Evolutionary conservation across 92 coral and sea anemone species (phyloP).

Genomic region (Palythoa caribaeorum): DNA sequence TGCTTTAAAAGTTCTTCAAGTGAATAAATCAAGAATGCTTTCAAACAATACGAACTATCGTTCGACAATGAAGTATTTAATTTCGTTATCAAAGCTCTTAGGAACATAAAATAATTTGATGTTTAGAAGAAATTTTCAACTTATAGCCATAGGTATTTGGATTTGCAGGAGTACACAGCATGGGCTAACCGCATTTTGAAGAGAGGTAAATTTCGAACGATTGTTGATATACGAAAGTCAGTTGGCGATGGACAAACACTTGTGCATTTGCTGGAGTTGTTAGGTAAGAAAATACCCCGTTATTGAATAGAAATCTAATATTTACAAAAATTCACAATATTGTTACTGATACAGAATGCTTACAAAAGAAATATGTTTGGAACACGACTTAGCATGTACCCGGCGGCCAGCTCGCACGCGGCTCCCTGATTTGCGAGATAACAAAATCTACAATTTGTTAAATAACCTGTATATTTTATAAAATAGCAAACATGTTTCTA

Average conservation of each 20-base stretch:
- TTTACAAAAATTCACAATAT: slow-evolving; percentile 27
- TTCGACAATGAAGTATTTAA: neutral
- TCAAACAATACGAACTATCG: too few species aligned
- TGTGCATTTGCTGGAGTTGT: slow-evolving; percentile 86
- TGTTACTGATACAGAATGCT: slow-evolving; percentile 27
- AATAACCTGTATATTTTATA: neutral
- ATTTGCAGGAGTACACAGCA: slow-evolving; percentile 85
- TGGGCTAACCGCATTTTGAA: slow-evolving; percentile 87
- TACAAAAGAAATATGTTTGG: neutral
- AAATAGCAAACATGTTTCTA: neutral
- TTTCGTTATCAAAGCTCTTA: neutral
- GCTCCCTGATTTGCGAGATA: neutral
- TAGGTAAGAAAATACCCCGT: slow-evolving; percentile 69
- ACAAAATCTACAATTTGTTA: neutral
- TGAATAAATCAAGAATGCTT: too few species aligned
- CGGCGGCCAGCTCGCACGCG: neutral
- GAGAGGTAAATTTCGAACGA: slow-evolving; percentile 78
- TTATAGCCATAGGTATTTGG: neutral
- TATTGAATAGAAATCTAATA: slow-evolving; percentile 13
- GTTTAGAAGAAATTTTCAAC: neutral
- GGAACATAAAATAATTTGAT: neutral
- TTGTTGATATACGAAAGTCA: slow-evolving; percentile 89
- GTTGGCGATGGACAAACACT: slow-evolving; percentile 93
- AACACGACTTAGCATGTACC: neutral
- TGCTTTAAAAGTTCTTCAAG: too few species aligned